phyloP scores from a whole-genome alignment of 2,113 vertebrate species.

The Megaleporinus macrocephalus region DNA sequence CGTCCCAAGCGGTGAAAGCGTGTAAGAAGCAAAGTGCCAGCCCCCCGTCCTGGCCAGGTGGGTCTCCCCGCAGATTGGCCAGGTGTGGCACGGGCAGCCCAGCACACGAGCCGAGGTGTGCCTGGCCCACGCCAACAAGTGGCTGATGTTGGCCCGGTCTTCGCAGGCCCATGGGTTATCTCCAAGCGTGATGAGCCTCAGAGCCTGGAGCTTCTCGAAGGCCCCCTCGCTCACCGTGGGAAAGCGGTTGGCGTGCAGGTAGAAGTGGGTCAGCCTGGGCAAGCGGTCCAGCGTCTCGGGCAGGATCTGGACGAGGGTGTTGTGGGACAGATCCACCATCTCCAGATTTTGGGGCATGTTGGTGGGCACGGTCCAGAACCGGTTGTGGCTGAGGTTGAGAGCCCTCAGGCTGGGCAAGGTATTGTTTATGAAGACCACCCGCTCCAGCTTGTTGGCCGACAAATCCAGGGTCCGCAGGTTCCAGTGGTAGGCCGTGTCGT shows the following conservation, averaged over 20 bases:
- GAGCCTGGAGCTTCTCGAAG: conserved; percentile 79
- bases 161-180: conserved; percentile 93
- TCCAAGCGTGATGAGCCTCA: conserved; percentile 83
- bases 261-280: conserved; percentile 79
- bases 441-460: conserved; percentile 90
- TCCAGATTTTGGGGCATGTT: conserved; percentile 89
- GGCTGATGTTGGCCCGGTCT: conserved; percentile 73
- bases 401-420: conserved; percentile 84
- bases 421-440: conserved; percentile 93
- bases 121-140: conserved; percentile 84
- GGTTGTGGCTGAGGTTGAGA: conserved; percentile 92
- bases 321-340: conserved; percentile 88
- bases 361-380: conserved; percentile 95
- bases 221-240: conserved; percentile 80
- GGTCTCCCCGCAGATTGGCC: conserved; percentile 66
- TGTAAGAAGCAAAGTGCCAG: conserved; percentile 73
- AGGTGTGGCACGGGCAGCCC: conserved; percentile 84
- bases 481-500: conserved; percentile 95
- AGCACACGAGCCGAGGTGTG: conserved; percentile 74
- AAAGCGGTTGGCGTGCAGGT: conserved; percentile 93
- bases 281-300: conserved; percentile 87
- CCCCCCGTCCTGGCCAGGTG: conserved; percentile 59
- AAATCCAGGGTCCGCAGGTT: conserved; percentile 89
- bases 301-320: conserved; percentile 89
- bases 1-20: conserved; percentile 61